Conservation (phyloP, 2,888 invertebrate species). For the Stratiomys singularior region DNA sequence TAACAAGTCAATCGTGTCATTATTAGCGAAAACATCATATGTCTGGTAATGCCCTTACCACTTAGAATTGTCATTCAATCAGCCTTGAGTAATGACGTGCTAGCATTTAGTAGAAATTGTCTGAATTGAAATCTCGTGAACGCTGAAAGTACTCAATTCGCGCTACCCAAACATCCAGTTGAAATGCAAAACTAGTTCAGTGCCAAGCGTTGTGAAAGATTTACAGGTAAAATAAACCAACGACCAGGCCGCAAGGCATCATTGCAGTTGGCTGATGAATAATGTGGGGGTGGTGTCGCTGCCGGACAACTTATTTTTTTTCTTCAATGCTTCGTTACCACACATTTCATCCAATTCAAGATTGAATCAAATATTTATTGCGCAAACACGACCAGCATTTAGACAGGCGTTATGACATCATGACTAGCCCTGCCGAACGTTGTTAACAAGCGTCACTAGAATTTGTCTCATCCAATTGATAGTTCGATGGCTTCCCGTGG, state of each 20-base stretch:
- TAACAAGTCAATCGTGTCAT: too few species aligned
- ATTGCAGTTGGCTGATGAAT: background rate
- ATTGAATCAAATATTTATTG: slow-evolving; percentile 28
- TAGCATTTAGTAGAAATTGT: background rate
- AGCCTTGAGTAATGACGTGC: too few species aligned
- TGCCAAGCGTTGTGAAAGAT: background rate
- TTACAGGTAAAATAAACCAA: slow-evolving; percentile 14
- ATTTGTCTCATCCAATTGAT: background rate
- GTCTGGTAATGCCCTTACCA: background rate
- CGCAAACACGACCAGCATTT: slow-evolving; percentile 31
- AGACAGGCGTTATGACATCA: slow-evolving; percentile 35
- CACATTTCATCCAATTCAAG: slow-evolving; percentile 7
- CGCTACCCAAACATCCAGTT: too few species aligned
- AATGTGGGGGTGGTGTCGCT: slow-evolving; percentile 23
- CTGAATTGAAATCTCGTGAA: background rate
- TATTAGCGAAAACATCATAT: too few species aligned
- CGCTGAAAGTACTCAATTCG: too few species aligned
- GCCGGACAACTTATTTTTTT: slow-evolving; percentile 30
- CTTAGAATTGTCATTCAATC: background rate
- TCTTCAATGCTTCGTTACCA: too few species aligned
- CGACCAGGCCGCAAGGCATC: background rate
- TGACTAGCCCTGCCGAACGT: background rate
- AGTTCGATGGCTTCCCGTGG: slow-evolving; percentile 32
- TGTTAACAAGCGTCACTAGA: background rate
- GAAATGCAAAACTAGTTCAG: slow-evolving; percentile 21